Evolutionary conservation across 35 echinoderm and acorn worm genomes (phyloP), one percentile per base, ranked within the genome.

Genomic region (Apostichopus californicus): DNA sequence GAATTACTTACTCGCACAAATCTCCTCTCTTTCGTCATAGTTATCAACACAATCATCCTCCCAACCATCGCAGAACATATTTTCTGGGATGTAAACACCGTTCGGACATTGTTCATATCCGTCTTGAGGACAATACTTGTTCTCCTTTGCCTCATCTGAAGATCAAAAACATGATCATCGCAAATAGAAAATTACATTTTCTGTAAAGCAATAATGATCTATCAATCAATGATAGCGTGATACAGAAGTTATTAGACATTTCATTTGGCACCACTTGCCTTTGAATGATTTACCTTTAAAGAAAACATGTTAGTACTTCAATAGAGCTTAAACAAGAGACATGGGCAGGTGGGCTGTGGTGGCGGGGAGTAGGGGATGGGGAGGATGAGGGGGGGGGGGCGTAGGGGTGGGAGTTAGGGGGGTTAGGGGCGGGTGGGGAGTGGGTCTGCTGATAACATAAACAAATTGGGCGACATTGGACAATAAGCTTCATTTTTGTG

Each of bases 51-150:
- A 79, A 21, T 79, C 77, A 25, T 52, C 21, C 9, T 22, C 20
- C n/a, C n/a, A 79, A 79, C 77, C 77, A 79, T 79, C 77, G 9
- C 77, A 79, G 21, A 79, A 79, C 21, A 18, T 22, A 13, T 79
- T 5, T 22, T 79, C 77, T 25, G 13, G 13, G 22, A 79, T 79
- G 77, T 79, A 79, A 79, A 79, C 6, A 25, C 77, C 77, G 22
- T 79, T 79, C 77, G n/a, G 10, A 79, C 77, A 79, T 25, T 9
- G 20, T 22, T 79, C 77, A 22, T 79, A 79, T 18, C 17, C 77
- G 3, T 0, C 77, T 79, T 79, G 13, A 10, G 8, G 77, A 52
- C 77, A 79, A 52, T 25, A 79, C 5, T 79, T 0, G 22, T 2
- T 1, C 4, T 25, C n/a, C 0, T 23, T 13, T 5, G 9, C 20